Conservation (phyloP, 2,797 vertebrate genomes). For the Balearica regulorum region DNA sequence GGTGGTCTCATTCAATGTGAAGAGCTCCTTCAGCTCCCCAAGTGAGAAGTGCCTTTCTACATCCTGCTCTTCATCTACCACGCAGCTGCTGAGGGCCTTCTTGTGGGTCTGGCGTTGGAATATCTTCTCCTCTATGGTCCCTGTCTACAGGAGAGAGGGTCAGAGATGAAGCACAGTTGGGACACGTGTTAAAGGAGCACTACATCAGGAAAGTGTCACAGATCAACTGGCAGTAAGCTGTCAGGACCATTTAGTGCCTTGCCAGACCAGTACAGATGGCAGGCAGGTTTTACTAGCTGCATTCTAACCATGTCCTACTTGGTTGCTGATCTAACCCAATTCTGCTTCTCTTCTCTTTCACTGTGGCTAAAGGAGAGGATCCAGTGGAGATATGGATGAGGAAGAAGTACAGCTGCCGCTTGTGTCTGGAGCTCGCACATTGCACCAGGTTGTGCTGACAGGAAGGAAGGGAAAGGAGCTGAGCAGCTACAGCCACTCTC, state of each 20-base stretch:
- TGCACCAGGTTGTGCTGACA: not conserved
- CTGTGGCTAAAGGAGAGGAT: not conserved
- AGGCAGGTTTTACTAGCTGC: not conserved
- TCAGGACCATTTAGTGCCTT: not conserved
- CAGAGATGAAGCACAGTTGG: not conserved
- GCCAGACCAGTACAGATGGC: not conserved
- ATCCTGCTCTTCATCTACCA: constrained; percentile 94
- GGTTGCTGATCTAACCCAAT: not conserved
- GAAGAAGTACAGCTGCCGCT: not conserved
- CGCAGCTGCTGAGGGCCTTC: constrained; percentile 96
- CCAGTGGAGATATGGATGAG: not conserved
- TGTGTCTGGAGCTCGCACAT: not conserved
- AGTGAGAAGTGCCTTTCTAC: constrained; percentile 96
- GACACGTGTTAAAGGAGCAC: not conserved
- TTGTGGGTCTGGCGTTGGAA: constrained; percentile 97
- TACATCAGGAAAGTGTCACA: accelerated
- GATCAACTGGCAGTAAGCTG: not conserved
- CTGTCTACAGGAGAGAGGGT: constrained; percentile 75
- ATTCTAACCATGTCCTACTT: not conserved
- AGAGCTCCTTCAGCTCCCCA: constrained; percentile 91
- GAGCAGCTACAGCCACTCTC: not conserved
- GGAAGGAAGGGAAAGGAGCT: not conserved
- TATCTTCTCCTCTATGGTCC: constrained; percentile 98
- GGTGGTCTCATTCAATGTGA: constrained; percentile 84
- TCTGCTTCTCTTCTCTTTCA: not conserved